Base-by-base conservation (phyloP, 2,797 vertebrate genomes). In the Lithobates sylvaticus region DNA sequence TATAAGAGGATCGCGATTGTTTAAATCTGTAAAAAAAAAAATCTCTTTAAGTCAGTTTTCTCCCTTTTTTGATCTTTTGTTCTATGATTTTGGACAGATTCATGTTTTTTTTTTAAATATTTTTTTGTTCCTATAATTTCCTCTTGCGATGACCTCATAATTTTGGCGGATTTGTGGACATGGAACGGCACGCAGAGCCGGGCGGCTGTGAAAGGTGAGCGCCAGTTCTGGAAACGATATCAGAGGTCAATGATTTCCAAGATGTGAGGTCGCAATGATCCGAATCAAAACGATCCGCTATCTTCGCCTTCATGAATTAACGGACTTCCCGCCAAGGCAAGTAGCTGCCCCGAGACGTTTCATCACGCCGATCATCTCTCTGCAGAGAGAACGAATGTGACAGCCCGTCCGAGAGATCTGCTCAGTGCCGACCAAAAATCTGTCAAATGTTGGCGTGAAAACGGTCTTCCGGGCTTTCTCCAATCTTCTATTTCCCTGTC, bases 401-500 rank as follows among this genome's bases (percentile, higher is more conserved):
- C 70, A 32, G 23, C 10, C 36, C 26, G 26, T 76, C 18, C 10
- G 75, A 32, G 5, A 12, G 68, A 34, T 71, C 74, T 77, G 27
- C 36, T 36, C 39, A 32, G 18, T 32, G 54, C 67, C 71, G 16
- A 58, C 44, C 47, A 70, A 71, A 61, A 64, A 75, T 39, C n/a
- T 68, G 47, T 47, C 84, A 75, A 47, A 32, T 34, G 71, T 58
- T 86, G 85, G 85, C 78, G n/a, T 10, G 58, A 21, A 70, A 47
- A 47, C 0, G 44, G 36, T 50, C 73, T 58, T 47, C 44, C 23
- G 75, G 79, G 85, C 39, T 65, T 82, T 77, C 73, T 78, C 79
- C 64, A 50, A 61, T 82, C 71, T 50, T 81, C 26, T 10, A 47
- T 86, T 86, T 85, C 65, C 64, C 58, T 80, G 39, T 73, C 34